Conservation (phyloP, 92 coral and sea anemone species). For the Epizoanthus scotinus region DNA sequence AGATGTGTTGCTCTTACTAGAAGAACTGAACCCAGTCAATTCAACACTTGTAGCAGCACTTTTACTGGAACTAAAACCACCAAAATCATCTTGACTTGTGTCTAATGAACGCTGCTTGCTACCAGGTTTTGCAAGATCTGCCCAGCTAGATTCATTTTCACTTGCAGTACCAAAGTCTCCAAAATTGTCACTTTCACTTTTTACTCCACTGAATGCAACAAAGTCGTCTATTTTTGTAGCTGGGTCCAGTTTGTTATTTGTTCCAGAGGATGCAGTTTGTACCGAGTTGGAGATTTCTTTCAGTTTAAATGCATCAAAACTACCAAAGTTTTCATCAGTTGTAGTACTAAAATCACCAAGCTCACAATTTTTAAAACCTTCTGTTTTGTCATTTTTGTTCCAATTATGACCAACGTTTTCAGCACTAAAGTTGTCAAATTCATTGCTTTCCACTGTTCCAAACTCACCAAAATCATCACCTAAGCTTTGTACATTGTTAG, state of each 20-base stretch:
- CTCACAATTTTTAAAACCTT: background rate
- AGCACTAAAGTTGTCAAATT: background rate
- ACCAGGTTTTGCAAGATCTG: background rate
- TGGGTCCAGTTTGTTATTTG: background rate
- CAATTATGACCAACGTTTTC: background rate
- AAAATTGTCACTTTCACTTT: constrained; percentile 3
- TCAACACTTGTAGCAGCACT: constrained; percentile 2
- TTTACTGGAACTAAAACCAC: constrained; percentile 16
- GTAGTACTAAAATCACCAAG: constrained; percentile 36
- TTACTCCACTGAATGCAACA: constrained; percentile 3
- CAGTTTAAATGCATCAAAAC: background rate
- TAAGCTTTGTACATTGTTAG: background rate
- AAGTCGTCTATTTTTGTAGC: constrained; percentile 13
- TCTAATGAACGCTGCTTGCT: background rate
- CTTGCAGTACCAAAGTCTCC: background rate
- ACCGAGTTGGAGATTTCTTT: background rate
- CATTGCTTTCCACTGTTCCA: background rate
- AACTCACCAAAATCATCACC: background rate
- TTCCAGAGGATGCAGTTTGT: background rate
- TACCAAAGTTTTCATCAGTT: constrained; percentile 35
- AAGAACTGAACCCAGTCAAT: background rate
- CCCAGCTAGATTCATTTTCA: constrained; percentile 21
- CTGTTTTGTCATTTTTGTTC: background rate
- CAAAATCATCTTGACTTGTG: constrained; percentile 5
- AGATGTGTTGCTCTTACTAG: background rate